Evolutionary conservation across 2,888 invertebrate species (phyloP).

Genomic region (Drosophila percnosoma): DNA sequence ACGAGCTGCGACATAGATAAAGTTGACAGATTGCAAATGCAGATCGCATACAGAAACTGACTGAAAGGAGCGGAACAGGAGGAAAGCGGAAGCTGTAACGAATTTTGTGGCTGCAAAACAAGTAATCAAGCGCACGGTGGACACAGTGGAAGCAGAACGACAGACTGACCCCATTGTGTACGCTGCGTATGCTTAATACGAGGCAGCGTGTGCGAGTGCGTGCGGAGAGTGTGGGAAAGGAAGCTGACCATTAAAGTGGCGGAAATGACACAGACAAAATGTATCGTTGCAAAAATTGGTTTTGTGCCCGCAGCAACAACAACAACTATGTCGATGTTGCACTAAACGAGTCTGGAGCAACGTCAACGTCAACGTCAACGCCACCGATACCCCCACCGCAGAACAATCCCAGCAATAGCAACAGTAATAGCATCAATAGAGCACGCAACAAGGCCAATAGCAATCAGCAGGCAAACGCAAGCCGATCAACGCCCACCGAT

Average conservation of each 20-base stretch:
- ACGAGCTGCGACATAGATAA: conserved; percentile 44
- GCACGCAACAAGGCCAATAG: conserved; percentile 60
- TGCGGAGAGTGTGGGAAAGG: conserved; percentile 7
- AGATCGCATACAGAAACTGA: conserved; percentile 56
- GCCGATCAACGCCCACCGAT: conserved; percentile 70
- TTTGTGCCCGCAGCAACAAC: conserved; percentile 84
- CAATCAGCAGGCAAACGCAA: conserved; percentile 56
- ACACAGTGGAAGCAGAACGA: not conserved
- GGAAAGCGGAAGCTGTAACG: conserved; percentile 16
- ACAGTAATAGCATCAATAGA: conserved; percentile 58
- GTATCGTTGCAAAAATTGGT: conserved; percentile 85
- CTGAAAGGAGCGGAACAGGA: conserved; percentile 3
- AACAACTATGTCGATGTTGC: conserved; percentile 82
- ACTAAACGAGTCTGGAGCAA: conserved; percentile 62
- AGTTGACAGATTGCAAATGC: conserved; percentile 74
- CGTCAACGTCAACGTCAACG: conserved; percentile 34
- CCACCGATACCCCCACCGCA: conserved; percentile 9
- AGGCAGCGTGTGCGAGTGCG: conserved; percentile 9
- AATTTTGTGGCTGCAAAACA: conserved; percentile 52
- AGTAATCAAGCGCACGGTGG: conserved; percentile 55
- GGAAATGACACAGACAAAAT: conserved; percentile 79
- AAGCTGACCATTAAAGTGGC: conserved; percentile 66
- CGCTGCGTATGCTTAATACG: conserved; percentile 61
- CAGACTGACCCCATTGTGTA: conserved; percentile 26
- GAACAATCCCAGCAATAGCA: conserved; percentile 30